Percentiles rank a stretch among this genome's conserved stretches.
These are phyloP conservation scores for Coracopsis vasa DNA, from an alignment of 2,113 vertebrate genomes.

Conservation along the genomic window DNA sequence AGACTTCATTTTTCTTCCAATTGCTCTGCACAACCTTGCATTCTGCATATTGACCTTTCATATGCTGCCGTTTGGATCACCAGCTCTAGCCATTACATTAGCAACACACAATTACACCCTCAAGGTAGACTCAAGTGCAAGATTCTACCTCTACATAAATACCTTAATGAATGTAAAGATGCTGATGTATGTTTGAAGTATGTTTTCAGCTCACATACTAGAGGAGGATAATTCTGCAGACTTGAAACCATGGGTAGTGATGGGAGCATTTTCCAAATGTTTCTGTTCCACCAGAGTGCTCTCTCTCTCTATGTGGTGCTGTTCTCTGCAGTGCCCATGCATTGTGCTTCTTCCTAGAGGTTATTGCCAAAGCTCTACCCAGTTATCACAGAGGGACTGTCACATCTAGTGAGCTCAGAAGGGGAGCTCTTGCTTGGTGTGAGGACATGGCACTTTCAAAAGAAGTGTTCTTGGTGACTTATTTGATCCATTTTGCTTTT, in stretches of 20 bases:
- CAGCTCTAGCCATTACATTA: constrained; percentile 81
- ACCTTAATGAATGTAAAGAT: constrained; percentile 72
- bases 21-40: constrained; percentile 63
- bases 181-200: constrained; percentile 61
- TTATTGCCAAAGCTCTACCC: not conserved
- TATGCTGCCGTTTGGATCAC: constrained; percentile 71
- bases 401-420: not conserved
- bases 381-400: not conserved
- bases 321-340: not conserved
- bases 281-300: constrained; percentile 12
- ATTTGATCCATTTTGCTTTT: not conserved
- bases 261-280: constrained; percentile 48
- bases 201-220: constrained; percentile 36
- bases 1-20: constrained; percentile 34
- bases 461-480: not conserved
- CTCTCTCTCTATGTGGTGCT: not conserved
- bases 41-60: constrained; percentile 70
- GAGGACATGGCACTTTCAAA: not conserved
- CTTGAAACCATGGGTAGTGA: not conserved
- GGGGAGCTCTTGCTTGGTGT: not conserved
- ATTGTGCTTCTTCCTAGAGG: not conserved
- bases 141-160: constrained; percentile 69
- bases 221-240: constrained; percentile 6
- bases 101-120: constrained; percentile 83
- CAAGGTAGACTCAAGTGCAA: constrained; percentile 83